Evolutionary conservation across 2,113 vertebrate species (phyloP).

Genomic region (Neogobius melanostomus): DNA sequence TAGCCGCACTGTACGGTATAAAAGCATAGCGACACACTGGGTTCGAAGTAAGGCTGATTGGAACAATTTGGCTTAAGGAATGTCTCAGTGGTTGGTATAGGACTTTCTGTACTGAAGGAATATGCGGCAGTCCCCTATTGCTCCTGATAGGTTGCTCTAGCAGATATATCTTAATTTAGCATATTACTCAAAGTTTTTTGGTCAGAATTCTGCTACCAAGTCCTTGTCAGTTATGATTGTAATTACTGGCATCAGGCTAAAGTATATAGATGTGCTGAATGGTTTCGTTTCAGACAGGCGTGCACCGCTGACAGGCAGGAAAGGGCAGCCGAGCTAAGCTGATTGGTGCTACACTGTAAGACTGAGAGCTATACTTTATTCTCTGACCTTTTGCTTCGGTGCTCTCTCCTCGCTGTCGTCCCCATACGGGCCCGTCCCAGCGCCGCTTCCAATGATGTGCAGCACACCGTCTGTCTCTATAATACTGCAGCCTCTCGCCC

Average conservation of each 20-base stretch:
- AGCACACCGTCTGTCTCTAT: constrained; percentile 66
- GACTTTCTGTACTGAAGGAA: no score
- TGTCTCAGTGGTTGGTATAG: no score
- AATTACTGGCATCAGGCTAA: constrained; percentile 13
- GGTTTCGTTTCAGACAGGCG: constrained; percentile 54
- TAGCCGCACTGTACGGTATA: constrained; percentile 6
- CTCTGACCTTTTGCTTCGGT: constrained; percentile 74
- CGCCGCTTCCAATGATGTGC: constrained; percentile 62
- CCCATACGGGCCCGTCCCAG: constrained; percentile 48
- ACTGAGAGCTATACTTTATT: constrained; percentile 71
- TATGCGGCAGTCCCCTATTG: no score
- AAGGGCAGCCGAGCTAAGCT: constrained; percentile 72
- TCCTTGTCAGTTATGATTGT: background rate
- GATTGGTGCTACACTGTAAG: constrained; percentile 71
- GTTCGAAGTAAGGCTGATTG: background rate
- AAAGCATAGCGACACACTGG: background rate
- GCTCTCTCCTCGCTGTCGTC: constrained; percentile 61
- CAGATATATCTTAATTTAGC: no score
- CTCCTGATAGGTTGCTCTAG: no score
- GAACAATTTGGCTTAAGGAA: no score
- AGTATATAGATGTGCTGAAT: constrained; percentile 40
- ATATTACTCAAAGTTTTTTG: no score
- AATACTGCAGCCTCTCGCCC: constrained; percentile 50
- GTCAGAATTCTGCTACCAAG: background rate
- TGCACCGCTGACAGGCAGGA: constrained; percentile 60